Evolutionary conservation across 2,797 vertebrate genomes (phyloP), one percentile per base, ranked within the genome.

Genomic region (Syngnathus acus): DNA sequence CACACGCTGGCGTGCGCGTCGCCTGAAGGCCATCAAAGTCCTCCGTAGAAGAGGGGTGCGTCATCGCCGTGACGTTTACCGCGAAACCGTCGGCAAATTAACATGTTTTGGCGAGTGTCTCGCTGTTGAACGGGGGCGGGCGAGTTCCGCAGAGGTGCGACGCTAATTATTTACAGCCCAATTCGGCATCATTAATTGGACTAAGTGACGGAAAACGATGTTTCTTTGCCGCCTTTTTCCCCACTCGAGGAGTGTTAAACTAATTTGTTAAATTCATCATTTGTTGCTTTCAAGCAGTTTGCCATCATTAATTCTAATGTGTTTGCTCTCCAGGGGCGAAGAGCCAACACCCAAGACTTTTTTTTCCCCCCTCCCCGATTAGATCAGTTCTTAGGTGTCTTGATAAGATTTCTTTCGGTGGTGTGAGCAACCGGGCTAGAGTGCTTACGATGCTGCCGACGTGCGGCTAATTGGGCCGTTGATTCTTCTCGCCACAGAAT

Each of bases 281-380:
- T 93, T 92, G 86, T 89, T 78, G 88, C 90, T 94, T 94, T 94
- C 91, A 93, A 94, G 91, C 92, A 87, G 92, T 96, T 95, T 92
- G 85, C 75, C 43, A 68, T 93, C 94, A 96, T 96, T 96, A 91
- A 95, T 93, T 93, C 87, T 94, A 93, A 95, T 94, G 89, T 92
- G 90, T 76, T 72, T 72, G 80, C 88, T 87, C 75, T 83, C 86
- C 87, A 89, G 84, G 86, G 91, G 89, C 91, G 86, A 76, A 65
- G 69, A n/a, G 32, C 32, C 32, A 32, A 32, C 32, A 32, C 32
- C 48, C 48, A 9, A 55, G 23, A 1, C 0, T 45, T 45, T 48
- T 10, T 45, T 50, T 50, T n/a, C 7, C 8, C 48, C 7, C 48
- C 7, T n/a, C 48, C 7, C 48, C 7, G 19, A 0, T 50, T 19